Conservation (phyloP, 2,797 vertebrate genomes). For the Macroramphosus scolopax region DNA sequence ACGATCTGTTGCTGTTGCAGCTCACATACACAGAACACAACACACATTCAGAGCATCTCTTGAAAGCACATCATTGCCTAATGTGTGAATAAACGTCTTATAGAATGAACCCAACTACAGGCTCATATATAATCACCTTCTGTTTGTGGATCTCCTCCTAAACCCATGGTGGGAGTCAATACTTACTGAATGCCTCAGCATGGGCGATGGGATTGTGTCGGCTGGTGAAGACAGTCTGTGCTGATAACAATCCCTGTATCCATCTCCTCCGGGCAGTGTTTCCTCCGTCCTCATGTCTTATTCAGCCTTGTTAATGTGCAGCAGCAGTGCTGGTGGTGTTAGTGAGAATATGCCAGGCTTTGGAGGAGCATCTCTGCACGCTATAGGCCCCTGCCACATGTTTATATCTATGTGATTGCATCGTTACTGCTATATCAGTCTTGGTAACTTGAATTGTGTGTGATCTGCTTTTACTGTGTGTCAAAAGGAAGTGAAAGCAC, state of each 20-base stretch:
- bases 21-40: constrained; percentile 8
- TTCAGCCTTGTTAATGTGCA: constrained; percentile 23
- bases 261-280: constrained; percentile 22
- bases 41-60: constrained; percentile 19
- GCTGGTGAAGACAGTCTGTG: constrained; percentile 28
- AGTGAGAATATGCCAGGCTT: neutral
- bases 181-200: constrained; percentile 29
- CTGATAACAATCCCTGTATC: constrained; percentile 24
- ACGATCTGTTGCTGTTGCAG: constrained; percentile 23
- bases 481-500: constrained; percentile 24
- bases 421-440: neutral
- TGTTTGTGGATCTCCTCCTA: constrained; percentile 23
- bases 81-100: constrained; percentile 14
- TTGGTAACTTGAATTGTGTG: neutral
- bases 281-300: constrained; percentile 23
- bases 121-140: no score
- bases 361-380: constrained; percentile 1
- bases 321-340: neutral
- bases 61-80: constrained; percentile 42
- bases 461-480: neutral
- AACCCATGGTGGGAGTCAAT: constrained; percentile 16
- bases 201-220: constrained; percentile 16
- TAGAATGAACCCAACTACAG: constrained; percentile 15
- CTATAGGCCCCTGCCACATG: constrained; percentile 13
- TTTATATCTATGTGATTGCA: neutral